Percentiles rank a stretch among this genome's conserved stretches.
phyloP scores from a whole-genome alignment of 2,888 invertebrate species.

The Drosophila tripunctata region DNA sequence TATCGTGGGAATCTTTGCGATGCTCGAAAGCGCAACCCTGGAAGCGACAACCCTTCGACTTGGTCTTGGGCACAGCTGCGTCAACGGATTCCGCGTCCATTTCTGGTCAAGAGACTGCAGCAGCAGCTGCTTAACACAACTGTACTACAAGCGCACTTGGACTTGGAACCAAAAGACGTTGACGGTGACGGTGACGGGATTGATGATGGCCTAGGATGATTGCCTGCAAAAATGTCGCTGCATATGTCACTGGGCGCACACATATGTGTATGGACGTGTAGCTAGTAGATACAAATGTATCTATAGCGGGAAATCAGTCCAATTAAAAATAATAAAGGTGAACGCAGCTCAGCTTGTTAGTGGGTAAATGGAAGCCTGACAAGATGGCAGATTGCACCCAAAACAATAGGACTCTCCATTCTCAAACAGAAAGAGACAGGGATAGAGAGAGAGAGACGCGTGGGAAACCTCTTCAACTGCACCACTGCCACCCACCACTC shows the following conservation, averaged over 20 bases:
- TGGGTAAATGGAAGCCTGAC: constrained; percentile 28
- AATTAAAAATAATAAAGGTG: constrained; percentile 78
- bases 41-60: constrained; percentile 67
- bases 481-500: not conserved
- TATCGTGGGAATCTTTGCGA: constrained; percentile 65
- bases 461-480: constrained; percentile 54
- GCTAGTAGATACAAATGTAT: constrained; percentile 77
- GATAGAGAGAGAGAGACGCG: constrained; percentile 32
- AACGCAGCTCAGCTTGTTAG: constrained; percentile 69
- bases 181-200: constrained; percentile 31
- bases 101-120: constrained; percentile 53
- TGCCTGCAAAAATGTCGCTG: constrained; percentile 49
- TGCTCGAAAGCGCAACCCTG: constrained; percentile 61
- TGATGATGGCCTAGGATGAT: constrained; percentile 75
- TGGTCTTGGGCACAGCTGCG: constrained; percentile 52
- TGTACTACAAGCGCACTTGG: constrained; percentile 20
- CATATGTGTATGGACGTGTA: constrained; percentile 14
- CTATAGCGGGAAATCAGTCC: constrained; percentile 76
- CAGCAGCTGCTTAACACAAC: not conserved
- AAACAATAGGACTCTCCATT: constrained; percentile 63
- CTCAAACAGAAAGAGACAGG: not conserved
- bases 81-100: constrained; percentile 8
- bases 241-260: constrained; percentile 65
- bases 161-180: constrained; percentile 1
- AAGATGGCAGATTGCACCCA: constrained; percentile 76